These are phyloP conservation scores for Gorsachius magnificus DNA, from an alignment of 2,797 vertebrate species.

Conservation along the genomic window DNA sequence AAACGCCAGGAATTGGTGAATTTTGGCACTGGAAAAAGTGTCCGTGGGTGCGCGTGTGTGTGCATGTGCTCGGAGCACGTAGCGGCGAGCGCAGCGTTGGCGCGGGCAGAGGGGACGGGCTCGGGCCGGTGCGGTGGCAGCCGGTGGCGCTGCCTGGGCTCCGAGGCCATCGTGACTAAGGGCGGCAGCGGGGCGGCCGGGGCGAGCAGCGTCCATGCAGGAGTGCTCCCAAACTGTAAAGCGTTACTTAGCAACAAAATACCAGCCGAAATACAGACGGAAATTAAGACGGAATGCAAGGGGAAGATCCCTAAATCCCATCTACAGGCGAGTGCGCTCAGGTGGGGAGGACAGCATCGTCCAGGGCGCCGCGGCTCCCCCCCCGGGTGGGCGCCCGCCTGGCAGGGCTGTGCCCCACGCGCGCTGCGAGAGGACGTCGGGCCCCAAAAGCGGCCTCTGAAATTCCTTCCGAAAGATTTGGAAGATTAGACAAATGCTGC, in stretches of 20 bases:
- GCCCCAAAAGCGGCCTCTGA: slow-evolving; percentile 22
- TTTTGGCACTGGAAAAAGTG: background rate
- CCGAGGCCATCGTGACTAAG: background rate
- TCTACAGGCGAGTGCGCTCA: background rate
- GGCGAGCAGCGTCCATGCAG: background rate
- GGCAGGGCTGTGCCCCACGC: background rate
- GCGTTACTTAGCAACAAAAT: slow-evolving; percentile 39
- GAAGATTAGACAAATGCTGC: slow-evolving; percentile 50
- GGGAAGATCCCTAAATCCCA: slow-evolving; percentile 43
- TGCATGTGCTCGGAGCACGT: background rate
- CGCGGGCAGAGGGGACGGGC: background rate
- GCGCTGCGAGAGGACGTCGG: fast-evolving
- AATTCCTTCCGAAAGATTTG: slow-evolving; percentile 46
- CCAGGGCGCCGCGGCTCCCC: background rate
- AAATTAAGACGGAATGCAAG: slow-evolving; percentile 30
- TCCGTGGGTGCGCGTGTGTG: background rate
- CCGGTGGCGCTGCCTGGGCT: background rate
- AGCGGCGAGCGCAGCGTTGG: fast-evolving
- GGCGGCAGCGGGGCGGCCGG: background rate
- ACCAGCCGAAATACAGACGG: slow-evolving; percentile 16
- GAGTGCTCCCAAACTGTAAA: background rate
- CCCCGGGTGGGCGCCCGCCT: background rate
- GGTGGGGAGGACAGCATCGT: background rate
- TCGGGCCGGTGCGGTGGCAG: fast-evolving
- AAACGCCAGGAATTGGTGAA: background rate